phyloP scores from a whole-genome alignment of 2,888 invertebrate species.

The Ophion slaviceki region DNA sequence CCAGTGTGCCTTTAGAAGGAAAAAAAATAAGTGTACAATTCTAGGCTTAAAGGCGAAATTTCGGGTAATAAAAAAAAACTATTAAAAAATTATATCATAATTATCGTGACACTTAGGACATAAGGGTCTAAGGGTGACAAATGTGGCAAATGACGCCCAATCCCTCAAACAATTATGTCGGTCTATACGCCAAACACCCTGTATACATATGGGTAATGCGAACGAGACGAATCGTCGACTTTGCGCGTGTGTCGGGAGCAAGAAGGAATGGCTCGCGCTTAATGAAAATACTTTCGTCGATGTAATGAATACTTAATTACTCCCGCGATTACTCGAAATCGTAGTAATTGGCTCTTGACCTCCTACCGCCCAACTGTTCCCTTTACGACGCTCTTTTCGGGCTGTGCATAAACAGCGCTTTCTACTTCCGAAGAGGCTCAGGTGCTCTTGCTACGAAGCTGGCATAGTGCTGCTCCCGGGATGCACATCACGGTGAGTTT shows the following conservation, averaged over 20 bases:
- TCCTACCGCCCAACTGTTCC: background rate
- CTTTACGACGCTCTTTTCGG: slow-evolving; percentile 32
- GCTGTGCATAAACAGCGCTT: slow-evolving; percentile 13
- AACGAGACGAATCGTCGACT: slow-evolving; percentile 45
- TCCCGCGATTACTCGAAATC: slow-evolving; percentile 59
- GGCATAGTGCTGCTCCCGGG: slow-evolving; percentile 11
- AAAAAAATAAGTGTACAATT: too few relatives aligned
- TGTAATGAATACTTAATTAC: slow-evolving; percentile 63
- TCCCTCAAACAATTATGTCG: too few relatives aligned
- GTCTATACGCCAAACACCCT: background rate
- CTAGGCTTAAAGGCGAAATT: too few relatives aligned
- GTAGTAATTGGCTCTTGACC: slow-evolving; percentile 56
- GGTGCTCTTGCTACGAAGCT: slow-evolving; percentile 32
- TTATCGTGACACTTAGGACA: too few relatives aligned
- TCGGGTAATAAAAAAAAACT: too few relatives aligned
- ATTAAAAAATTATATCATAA: too few relatives aligned
- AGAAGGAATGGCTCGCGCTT: slow-evolving; percentile 34
- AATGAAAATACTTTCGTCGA: slow-evolving; percentile 65
- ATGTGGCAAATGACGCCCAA: too few relatives aligned
- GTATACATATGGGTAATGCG: background rate
- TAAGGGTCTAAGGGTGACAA: too few relatives aligned
- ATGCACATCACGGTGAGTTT: slow-evolving; percentile 25
- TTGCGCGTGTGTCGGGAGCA: background rate
- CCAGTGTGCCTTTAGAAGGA: too few relatives aligned
- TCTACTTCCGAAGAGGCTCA: slow-evolving; percentile 39